Percentiles rank a stretch among this genome's conserved stretches.
Conservation (phyloP, 53 echinoderm and acorn worm genomes). For the Echinarachnius parma region DNA sequence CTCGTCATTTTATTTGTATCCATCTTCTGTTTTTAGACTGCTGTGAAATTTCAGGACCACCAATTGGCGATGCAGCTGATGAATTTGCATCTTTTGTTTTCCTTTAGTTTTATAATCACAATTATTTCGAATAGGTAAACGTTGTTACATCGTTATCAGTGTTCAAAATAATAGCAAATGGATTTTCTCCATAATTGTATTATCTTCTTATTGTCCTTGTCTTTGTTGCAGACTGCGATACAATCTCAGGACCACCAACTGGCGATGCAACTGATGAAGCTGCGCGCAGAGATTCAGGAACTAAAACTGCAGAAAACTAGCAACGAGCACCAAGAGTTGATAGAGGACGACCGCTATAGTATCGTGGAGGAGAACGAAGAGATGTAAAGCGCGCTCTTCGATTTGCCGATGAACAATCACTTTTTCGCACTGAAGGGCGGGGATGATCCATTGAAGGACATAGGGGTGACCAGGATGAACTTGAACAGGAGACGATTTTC, state of each 20-base stretch:
- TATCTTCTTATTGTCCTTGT: too few species aligned
- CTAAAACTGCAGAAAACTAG: conserved; percentile 79
- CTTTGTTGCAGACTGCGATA: conserved; percentile 90
- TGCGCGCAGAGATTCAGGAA: conserved; percentile 80
- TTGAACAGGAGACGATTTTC: conserved; percentile 83
- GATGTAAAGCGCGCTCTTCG: conserved; percentile 74
- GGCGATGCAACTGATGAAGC: conserved; percentile 87
- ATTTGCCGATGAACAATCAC: conserved; percentile 66
- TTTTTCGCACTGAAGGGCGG: conserved; percentile 24
- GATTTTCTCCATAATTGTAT: too few species aligned
- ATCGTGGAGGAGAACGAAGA: conserved; percentile 76
- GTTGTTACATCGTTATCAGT: too few species aligned
- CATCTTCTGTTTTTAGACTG: too few species aligned
- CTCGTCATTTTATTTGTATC: too few species aligned
- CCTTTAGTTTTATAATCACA: too few species aligned
- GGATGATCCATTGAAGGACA: conserved; percentile 76
- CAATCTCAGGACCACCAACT: conserved; percentile 83
- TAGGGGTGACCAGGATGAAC: conserved; percentile 93
- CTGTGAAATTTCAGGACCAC: too few species aligned
- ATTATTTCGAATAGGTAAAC: too few species aligned
- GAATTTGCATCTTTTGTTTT: too few species aligned
- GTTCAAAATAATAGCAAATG: too few species aligned
- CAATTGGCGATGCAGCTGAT: too few species aligned
- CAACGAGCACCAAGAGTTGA: conserved; percentile 78
- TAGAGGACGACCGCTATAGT: conserved; percentile 81